Evolutionary conservation across 2,113 vertebrate species (phyloP).

Genomic region (Phodopus roborovskii): DNA sequence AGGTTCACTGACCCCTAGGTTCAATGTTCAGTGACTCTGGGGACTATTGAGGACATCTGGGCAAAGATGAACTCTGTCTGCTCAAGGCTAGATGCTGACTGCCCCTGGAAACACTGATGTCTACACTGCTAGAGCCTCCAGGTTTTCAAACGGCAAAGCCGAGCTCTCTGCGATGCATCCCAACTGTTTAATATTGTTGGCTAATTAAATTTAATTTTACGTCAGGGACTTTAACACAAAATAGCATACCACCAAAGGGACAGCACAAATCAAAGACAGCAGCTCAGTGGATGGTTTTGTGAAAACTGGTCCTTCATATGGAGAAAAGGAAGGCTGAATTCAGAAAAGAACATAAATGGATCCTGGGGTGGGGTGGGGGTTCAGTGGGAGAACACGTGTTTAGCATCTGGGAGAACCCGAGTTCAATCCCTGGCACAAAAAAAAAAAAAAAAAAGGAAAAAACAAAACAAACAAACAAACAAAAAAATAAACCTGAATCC

Average conservation of each 20-base stretch:
- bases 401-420: background rate
- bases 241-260: background rate
- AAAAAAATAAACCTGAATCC: background rate
- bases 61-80: no score
- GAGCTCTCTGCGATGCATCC: background rate
- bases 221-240: background rate
- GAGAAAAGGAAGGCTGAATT: background rate
- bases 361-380: background rate
- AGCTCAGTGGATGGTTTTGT: background rate
- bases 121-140: background rate
- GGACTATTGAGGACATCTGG: background rate
- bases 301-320: background rate
- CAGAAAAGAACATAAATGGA: background rate
- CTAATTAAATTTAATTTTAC: conserved; percentile 24
- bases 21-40: background rate
- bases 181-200: background rate
- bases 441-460: background rate
- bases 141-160: background rate
- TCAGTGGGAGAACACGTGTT: background rate
- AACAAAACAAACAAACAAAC: no score
- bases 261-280: background rate
- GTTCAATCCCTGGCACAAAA: background rate
- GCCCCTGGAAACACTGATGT: background rate
- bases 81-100: background rate
- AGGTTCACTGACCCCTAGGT: background rate